Evolutionary conservation across 2,113 vertebrate genomes (phyloP).

Genomic region (Turdus rufiventris): DNA sequence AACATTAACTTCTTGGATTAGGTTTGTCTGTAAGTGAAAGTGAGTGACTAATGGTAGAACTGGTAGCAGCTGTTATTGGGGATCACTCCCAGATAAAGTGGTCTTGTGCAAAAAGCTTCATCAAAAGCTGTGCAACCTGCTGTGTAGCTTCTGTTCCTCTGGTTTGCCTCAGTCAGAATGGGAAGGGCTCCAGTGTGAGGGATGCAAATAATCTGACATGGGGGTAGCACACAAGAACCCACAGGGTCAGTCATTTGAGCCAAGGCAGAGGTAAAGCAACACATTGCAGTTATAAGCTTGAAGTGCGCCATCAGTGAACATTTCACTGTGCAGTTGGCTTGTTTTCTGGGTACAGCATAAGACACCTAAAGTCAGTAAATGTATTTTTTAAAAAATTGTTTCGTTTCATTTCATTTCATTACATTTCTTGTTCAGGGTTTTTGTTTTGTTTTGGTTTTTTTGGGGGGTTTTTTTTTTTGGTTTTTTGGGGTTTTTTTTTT

Average conservation of each 20-base stretch:
- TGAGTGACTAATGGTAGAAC: not conserved
- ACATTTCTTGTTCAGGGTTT: not conserved
- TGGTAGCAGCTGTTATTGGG: not conserved
- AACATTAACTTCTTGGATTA: not conserved
- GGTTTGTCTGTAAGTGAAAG: not conserved
- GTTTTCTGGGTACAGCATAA: not conserved
- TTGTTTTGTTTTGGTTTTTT: not conserved
- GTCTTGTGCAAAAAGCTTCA: not conserved
- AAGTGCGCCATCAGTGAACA: not conserved
- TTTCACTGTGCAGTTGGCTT: not conserved
- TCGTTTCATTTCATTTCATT: not conserved
- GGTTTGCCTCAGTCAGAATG: slow-evolving; percentile 7
- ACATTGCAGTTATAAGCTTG: not conserved
- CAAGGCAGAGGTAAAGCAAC: not conserved
- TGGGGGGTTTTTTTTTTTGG: not conserved
- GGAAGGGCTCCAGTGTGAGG: not conserved
- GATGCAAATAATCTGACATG: not conserved
- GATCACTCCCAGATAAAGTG: not conserved
- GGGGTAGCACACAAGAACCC: not conserved
- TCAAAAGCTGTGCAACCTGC: not conserved
- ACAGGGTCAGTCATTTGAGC: not conserved
- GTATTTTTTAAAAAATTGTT: not conserved
- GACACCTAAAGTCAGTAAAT: not conserved
- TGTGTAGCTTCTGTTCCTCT: slow-evolving; percentile 15
- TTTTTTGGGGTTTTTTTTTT: not conserved